Conservation (phyloP, 2,888 invertebrate genomes). For the Aphelenchoides bicaudatus region DNA sequence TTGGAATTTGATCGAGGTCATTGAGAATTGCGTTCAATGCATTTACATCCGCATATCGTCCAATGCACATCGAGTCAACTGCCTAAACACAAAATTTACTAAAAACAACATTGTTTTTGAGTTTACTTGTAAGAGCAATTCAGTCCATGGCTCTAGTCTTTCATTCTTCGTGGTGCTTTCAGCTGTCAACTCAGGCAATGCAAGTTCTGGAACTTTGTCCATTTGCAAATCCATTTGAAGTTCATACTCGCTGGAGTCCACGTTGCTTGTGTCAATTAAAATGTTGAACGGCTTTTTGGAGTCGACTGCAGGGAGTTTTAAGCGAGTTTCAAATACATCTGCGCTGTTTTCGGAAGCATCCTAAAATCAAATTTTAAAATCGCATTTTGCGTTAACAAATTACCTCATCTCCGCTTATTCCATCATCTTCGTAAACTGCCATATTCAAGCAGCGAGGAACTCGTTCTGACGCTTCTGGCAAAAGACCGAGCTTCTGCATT, state of each 20-base stretch:
- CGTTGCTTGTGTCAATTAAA: too few relatives aligned
- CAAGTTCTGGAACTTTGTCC: not conserved
- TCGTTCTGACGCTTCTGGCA: not conserved
- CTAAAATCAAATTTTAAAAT: too few relatives aligned
- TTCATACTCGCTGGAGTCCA: too few relatives aligned
- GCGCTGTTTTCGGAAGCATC: too few relatives aligned
- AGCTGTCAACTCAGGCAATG: not conserved
- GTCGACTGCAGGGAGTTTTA: too few relatives aligned
- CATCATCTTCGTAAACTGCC: not conserved
- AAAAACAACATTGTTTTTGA: slow-evolving; percentile 1
- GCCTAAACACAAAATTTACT: too few relatives aligned
- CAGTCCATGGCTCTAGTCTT: not conserved
- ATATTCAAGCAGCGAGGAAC: not conserved
- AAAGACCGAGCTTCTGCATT: not conserved
- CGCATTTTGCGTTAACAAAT: too few relatives aligned
- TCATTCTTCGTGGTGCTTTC: not conserved
- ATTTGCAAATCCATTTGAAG: not conserved
- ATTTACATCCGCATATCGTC: slow-evolving; percentile 22
- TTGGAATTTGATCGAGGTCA: slow-evolving; percentile 31
- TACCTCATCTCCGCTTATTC: too few relatives aligned
- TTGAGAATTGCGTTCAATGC: slow-evolving; percentile 31
- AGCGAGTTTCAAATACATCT: too few relatives aligned
- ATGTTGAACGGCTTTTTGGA: too few relatives aligned
- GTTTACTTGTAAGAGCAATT: slow-evolving; percentile 7
- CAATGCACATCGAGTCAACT: slow-evolving; percentile 19